Conservation (phyloP, 35 echinoderm and acorn worm species). For the Holothuria glaberrima region DNA sequence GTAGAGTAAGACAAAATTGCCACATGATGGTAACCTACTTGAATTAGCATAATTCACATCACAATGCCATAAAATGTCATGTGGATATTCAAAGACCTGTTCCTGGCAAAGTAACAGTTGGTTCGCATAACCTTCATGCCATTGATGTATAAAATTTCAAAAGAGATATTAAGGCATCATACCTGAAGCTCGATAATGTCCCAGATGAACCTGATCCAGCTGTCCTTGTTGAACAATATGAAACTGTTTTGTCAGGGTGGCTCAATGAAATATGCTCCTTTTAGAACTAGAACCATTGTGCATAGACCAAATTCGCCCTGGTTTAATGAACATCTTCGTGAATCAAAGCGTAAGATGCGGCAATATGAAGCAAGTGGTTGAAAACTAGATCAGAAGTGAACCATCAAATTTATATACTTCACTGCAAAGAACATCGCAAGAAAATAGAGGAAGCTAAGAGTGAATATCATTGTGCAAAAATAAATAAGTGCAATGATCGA, state of each 20-base stretch:
- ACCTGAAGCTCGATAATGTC: not conserved
- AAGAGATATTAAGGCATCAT: not conserved
- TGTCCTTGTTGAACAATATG: slow-evolving; percentile 14
- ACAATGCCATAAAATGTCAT: slow-evolving; percentile 45
- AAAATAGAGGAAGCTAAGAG: slow-evolving; percentile 9
- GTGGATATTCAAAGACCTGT: slow-evolving; percentile 19
- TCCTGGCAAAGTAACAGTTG: not conserved
- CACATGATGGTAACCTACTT: no score
- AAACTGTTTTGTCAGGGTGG: not conserved
- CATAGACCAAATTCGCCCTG: slow-evolving; percentile 44
- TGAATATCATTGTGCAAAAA: slow-evolving; percentile 5
- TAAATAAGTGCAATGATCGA: slow-evolving; percentile 13
- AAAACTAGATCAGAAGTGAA: slow-evolving; percentile 11
- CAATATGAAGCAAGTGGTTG: slow-evolving; percentile 31
- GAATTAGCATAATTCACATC: no score
- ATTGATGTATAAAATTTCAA: slow-evolving; percentile 20
- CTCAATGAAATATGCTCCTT: slow-evolving; percentile 25
- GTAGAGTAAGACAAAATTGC: no score
- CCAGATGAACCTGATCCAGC: slow-evolving; percentile 10
- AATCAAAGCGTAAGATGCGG: slow-evolving; percentile 20
- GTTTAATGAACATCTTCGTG: slow-evolving; percentile 39
- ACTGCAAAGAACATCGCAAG: not conserved
- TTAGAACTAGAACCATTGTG: slow-evolving; percentile 16
- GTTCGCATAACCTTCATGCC: slow-evolving; percentile 9
- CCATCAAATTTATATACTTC: not conserved